Conservation (phyloP, 2,797 vertebrate genomes). For the Hydrolagus colliei region DNA sequence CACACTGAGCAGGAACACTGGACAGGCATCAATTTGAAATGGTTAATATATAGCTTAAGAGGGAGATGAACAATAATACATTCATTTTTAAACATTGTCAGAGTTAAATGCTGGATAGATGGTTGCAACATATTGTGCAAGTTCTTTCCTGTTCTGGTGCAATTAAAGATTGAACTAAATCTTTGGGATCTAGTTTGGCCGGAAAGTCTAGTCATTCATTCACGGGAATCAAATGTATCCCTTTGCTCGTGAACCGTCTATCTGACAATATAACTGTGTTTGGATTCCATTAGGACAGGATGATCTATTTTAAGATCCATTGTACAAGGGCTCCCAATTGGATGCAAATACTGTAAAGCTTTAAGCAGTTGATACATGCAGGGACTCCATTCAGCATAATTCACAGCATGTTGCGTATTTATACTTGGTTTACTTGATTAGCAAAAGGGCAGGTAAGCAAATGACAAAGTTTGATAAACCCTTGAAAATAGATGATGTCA, state of each 20-base stretch:
- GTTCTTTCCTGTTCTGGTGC: not conserved
- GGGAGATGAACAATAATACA: not conserved
- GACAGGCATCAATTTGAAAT: not conserved
- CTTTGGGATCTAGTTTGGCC: not conserved
- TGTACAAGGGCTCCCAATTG: not conserved
- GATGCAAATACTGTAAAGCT: not conserved
- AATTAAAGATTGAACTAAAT: not conserved
- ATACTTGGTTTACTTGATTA: not conserved
- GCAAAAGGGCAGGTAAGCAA: conserved; percentile 1
- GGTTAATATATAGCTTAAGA: not conserved
- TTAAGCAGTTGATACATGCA: not conserved
- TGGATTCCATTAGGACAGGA: not conserved
- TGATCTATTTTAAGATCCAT: not conserved
- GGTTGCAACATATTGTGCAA: not conserved
- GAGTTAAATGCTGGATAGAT: not conserved
- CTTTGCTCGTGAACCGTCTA: not conserved
- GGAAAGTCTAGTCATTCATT: not conserved
- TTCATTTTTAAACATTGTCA: not conserved
- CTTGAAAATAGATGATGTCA: not conserved
- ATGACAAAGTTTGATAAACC: not conserved
- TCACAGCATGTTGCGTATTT: not conserved
- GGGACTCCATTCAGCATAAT: not conserved
- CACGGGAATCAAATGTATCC: not conserved
- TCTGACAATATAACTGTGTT: conserved; percentile 9
- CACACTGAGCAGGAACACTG: conserved; percentile 32